Evolutionary conservation across 2,888 invertebrate genomes (phyloP), one percentile per base, ranked within the genome.

Genomic region (Caenorhabditis sp.): DNA sequence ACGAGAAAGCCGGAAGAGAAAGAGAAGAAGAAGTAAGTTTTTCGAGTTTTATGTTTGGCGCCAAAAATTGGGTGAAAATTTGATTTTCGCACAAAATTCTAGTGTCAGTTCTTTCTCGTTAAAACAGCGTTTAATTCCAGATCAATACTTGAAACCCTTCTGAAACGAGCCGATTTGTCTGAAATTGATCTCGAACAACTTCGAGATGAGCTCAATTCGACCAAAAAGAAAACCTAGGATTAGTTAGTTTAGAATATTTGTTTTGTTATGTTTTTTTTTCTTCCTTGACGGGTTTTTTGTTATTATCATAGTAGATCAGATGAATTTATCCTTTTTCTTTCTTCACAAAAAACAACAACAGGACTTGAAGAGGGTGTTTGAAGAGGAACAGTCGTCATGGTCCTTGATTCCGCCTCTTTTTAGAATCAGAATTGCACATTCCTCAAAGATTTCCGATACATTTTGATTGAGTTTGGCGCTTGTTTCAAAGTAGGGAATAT

Each of bases 401-500:
- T 43, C 43, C 17, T 43, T 43, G 43, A 43, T 14, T 12, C n/a
- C 36, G 59, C 49, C 50, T 43, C 43, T 43, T 49, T 74, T 74
- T 21, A 63, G 58, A 20, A 74, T 74, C 31, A 66, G 36, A 3
- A 63, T 60, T 17, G 73, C 73, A 57, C 73, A 74, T 54, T 74
- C 73, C 31, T 74, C 66, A 54, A 74, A 74, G 7, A 74, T 61
- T 61, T 97, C 97, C 91, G 93, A 93, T 90, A 99, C 97, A 92
- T 97, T 97, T 91, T 97, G 94, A 93, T 97, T 97, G 89, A 95
- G 94, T 93, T 99, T 97, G 91, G 97, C 97, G 90, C 97, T 97
- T 89, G 97, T 97, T 91, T 99, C 97, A 93, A 97, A 94, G 91
- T 97, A 97, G 96, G 95, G 89, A 97, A 92, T 91, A 93, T 88